Evolutionary conservation across 2,113 vertebrate species (phyloP), one percentile per base, ranked within the genome.

Genomic region (Rhadina sibilatrix): DNA sequence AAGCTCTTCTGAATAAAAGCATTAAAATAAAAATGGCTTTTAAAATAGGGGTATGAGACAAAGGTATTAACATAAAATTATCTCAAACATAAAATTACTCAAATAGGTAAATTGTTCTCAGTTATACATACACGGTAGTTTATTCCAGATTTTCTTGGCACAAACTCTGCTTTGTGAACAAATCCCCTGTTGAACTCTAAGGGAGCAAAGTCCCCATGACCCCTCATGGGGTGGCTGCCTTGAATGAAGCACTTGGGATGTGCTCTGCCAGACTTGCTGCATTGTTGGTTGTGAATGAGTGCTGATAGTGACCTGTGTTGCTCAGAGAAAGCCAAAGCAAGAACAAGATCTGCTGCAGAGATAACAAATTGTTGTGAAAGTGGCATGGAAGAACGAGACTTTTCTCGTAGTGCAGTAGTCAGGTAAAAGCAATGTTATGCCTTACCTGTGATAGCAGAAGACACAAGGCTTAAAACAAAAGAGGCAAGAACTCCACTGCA

Each of bases 331-430:
- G 86, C 53, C 66, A 3, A 75, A 84, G 47, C 69, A 90, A 87
- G 76, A 92, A 8, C 65, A 60, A 93, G 94, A 97, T 96, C 60
- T 89, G 56, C 60, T 68, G 72, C 46, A 30, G 76, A 93, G 95
- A 95, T 95, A 96, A 74, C 37, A 24, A 85, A 52, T 71, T 71
- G 37, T 80, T 88, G 80, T 89, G 92, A 90, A 89, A 89, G 86
- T 83, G 72, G 46, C 38, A 11, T 61, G 69, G 80, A 95, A 87
- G 72, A 77, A 88, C 18, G 65, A 90, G 65, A 78, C 72, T 88
- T 74, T 83, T 75, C 33, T 90, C 1, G 5, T 42, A 11, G 38
- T 42, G 40, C 30, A 60, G 49, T 6, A 33, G 56, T 66, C 25
- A n/a, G 61, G 52, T 42, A 70, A 90, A 84, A 88, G 65, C 61